Evolutionary conservation across 2,113 vertebrate genomes (phyloP), one percentile per base, ranked within the genome.

Genomic region (Hoplias malabaricus): DNA sequence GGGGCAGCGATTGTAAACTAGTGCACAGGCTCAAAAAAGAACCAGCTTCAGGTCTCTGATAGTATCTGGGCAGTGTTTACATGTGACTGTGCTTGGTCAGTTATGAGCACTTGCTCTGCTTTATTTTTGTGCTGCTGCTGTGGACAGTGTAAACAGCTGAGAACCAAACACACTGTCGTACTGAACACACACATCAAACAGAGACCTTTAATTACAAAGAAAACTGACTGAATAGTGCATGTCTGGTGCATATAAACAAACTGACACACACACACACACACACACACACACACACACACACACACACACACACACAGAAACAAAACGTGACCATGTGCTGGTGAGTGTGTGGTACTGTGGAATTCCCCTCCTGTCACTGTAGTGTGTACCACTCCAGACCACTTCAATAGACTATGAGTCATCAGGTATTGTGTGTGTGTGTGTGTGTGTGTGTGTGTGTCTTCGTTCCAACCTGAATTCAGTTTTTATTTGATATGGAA

Each of bases 111-210:
- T n/a, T 21, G 14, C 48, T 56, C 33, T 21, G 31, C 31, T 34
- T 29, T 6, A 42, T 33, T 57, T 71, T 56, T 19, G 14, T 4
- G 43, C 43, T 12, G 36, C 53, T 72, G 21, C 3, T 75, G 61
- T 75, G 63, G 73, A 75, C 73, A 75, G 33, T 75, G 73, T 75
- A 75, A 75, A 75, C 46, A 75, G 61, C 40, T 21, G 8, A 66
- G 61, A 16, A 6, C 73, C 16, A 48, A 42, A 25, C 66, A 69
- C 23, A 53, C 77, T 8, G 53, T 56, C 2, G 0, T n/a, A 23
- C 7, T 56, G 53, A 27, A 10, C 67, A 48, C 42, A 68, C 65
- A n/a, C 43, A 53, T 53, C n/a, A 31, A 50, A 53, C 54, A 69
- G 1, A 38, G 21, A 56, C n/a, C 43, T 54, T 6, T 80, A 75